Evolutionary conservation across 2,888 invertebrate genomes (phyloP).

Genomic region (Kryphioiulus occultus): DNA sequence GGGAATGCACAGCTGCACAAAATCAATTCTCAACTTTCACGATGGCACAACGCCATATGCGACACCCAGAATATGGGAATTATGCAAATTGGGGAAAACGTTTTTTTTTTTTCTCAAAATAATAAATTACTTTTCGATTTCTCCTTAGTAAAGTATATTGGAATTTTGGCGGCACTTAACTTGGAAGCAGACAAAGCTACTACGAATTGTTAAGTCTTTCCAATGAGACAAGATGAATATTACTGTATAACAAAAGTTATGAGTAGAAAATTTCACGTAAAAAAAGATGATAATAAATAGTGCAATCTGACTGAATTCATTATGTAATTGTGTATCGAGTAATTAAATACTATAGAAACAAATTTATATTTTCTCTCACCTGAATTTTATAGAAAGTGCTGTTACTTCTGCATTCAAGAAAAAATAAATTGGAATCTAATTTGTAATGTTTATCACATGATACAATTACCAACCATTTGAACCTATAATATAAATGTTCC

Average conservation of each 20-base stretch:
- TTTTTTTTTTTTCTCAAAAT: neutral
- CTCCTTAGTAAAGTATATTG: neutral
- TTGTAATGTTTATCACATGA: neutral
- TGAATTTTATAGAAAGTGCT: neutral
- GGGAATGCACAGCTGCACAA: conserved; percentile 2
- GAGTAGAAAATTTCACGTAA: conserved; percentile 36
- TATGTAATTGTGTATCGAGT: neutral
- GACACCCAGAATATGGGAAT: neutral
- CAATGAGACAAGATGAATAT: neutral
- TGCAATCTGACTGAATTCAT: conserved; percentile 10
- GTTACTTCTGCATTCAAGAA: neutral
- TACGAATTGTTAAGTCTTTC: neutral
- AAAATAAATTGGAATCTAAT: neutral
- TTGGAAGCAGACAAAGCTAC: neutral
- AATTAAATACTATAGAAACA: neutral
- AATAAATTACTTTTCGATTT: conserved; percentile 14
- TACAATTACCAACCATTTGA: neutral
- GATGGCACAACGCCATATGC: neutral
- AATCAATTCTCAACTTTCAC: neutral
- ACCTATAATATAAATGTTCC: neutral
- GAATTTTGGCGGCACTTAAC: neutral
- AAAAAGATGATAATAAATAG: conserved; percentile 39
- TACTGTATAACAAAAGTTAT: neutral
- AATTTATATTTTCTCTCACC: neutral
- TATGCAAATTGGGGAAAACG: neutral